Base-by-base conservation (phyloP, 1,140 invertebrate species). In the Ectropis grisescens region DNA sequence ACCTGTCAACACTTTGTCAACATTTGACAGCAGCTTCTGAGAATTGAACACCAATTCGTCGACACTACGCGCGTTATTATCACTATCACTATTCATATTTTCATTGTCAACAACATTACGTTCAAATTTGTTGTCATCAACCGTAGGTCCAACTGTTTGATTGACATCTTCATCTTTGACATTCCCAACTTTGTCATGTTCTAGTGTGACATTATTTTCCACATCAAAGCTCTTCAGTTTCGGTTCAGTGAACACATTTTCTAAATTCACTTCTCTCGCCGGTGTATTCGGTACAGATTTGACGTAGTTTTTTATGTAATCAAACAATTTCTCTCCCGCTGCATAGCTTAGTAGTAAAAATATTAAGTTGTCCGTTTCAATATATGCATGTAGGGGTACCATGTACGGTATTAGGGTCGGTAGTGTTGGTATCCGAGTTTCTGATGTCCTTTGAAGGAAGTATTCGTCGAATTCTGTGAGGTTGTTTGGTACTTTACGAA, bases 331-430 rank as follows among this genome's bases (percentile, higher is more conserved):
- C 31, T 79, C 66, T 0, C 82, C 82, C 0, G 82, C 74, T 0
- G 84, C 86, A 65, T 91, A 87, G 24, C 91, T 85, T 11, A 93
- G 67, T 29, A 93, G 81, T 9, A 93, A 72, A 62, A 91, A 91
- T 41, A 92, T 82, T 7, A 89, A 84, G 28, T 87, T 85, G 15
- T 88, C 85, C 6, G 90, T 92, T 69, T 93, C 89, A 47, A 90
- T 85, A 57, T 88, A 90, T 9, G 86, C 85, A 52, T 89, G 82
- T 23, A 93, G 67, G 26, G 87, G 85, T 3, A 92, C 89, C 89
- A 93, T 91, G 59, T 89, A 90, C 1, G 88, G 88, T 39, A 90
- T 81, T 37, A 84, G 39, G 0, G 70, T 70, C 0, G 82, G 78
- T 2, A 83, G 35, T 0, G 75, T 49, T 0, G 72, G 78, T 13